These are phyloP conservation scores for Acrocephalus arundinaceus DNA, from an alignment of 2,113 vertebrate genomes.

Conservation along the genomic window DNA sequence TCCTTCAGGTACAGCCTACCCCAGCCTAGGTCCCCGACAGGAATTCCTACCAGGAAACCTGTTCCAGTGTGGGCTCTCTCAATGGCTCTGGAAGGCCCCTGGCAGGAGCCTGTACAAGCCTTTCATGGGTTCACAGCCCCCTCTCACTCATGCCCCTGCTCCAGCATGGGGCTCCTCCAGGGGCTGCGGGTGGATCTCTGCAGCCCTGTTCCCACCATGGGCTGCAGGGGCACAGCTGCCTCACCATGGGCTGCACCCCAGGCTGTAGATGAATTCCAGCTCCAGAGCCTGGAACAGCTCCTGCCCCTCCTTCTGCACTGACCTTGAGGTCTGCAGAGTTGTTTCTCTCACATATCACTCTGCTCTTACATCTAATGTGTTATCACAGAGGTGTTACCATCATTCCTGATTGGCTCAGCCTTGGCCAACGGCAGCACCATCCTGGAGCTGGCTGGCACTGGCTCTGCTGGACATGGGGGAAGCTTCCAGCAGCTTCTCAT, in stretches of 20 bases:
- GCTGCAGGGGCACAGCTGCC: neutral
- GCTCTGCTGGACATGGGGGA: neutral
- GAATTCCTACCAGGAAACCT: neutral
- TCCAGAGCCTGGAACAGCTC: neutral
- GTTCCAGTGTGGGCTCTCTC: neutral
- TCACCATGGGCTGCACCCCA: neutral
- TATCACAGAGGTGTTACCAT: neutral
- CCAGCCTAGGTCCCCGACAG: neutral
- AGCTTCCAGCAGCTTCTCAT: neutral
- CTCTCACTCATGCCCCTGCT: neutral
- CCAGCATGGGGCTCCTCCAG: neutral
- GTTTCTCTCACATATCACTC: neutral
- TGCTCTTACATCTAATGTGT: too few relatives aligned
- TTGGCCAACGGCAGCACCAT: neutral
- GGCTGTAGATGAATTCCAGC: neutral
- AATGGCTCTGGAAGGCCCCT: neutral
- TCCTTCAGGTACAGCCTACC: neutral
- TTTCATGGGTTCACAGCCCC: neutral
- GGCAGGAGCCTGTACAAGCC: neutral
- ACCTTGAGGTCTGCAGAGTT: neutral
- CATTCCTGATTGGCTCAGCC: neutral
- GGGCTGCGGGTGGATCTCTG: neutral
- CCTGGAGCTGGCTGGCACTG: neutral
- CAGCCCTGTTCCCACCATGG: neutral
- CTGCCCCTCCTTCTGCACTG: neutral